These are phyloP conservation scores for Perdix hodgsoniae DNA, from an alignment of 2,797 vertebrate species.

Conservation along the genomic window DNA sequence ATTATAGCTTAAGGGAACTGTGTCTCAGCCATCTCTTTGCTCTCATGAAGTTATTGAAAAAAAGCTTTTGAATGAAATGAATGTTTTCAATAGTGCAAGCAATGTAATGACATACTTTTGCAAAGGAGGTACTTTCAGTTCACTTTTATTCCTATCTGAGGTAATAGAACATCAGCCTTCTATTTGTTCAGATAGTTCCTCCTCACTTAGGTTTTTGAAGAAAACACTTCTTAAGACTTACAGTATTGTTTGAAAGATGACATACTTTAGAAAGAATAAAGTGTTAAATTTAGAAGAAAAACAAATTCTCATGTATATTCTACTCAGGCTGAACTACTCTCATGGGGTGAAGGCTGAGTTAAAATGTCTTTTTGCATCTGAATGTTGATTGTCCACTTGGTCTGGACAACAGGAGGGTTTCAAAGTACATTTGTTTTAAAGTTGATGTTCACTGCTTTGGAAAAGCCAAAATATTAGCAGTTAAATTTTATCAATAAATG, in stretches of 20 bases:
- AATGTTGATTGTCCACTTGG: background rate
- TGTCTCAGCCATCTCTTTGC: conserved; percentile 63
- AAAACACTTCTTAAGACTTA: background rate
- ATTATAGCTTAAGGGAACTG: conserved; percentile 71
- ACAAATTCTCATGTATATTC: background rate
- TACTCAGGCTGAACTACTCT: background rate
- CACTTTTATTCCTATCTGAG: conserved; percentile 53
- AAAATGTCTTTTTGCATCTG: background rate
- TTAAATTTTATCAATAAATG: background rate
- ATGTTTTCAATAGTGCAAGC: conserved; percentile 64
- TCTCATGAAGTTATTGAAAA: conserved; percentile 73
- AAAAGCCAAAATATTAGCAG: conserved; percentile 2
- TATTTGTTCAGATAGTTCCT: conserved; percentile 65
- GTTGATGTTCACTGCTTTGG: background rate
- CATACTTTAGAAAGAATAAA: background rate
- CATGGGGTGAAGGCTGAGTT: background rate
- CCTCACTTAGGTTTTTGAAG: conserved; percentile 61
- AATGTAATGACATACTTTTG: conserved; percentile 67
- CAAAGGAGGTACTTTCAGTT: conserved; percentile 59
- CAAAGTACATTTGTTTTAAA: background rate
- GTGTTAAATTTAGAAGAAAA: background rate
- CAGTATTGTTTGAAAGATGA: background rate
- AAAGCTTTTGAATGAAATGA: conserved; percentile 72
- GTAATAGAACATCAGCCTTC: conserved; percentile 45
- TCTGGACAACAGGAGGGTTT: background rate